Evolutionary conservation across 2,797 vertebrate genomes (phyloP).

Genomic region (Parauchenoglanis ngamensis): DNA sequence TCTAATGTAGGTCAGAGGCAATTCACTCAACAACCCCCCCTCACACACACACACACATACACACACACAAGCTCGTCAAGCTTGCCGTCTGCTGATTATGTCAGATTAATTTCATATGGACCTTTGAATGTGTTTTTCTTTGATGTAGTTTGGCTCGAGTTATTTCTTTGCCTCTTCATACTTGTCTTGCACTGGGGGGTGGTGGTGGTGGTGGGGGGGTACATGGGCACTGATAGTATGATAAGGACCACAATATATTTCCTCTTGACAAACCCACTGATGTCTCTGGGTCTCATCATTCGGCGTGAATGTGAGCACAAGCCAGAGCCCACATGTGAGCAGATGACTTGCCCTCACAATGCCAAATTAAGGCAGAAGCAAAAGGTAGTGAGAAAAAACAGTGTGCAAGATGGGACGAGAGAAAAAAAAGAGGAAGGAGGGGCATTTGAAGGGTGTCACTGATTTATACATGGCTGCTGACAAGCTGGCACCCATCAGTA

Average conservation of each 20-base stretch:
- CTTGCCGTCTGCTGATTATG: constrained; percentile 69
- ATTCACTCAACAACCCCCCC: constrained; percentile 15
- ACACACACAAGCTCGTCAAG: constrained; percentile 20
- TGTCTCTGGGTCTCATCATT: constrained; percentile 54
- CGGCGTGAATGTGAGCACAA: constrained; percentile 62
- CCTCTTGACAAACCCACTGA: constrained; percentile 68
- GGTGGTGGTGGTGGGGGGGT: too few species aligned
- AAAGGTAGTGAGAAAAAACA: constrained; percentile 15
- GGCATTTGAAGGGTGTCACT: constrained; percentile 34
- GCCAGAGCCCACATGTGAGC: constrained; percentile 54
- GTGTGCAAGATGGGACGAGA: constrained; percentile 24
- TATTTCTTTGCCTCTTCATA: constrained; percentile 65
- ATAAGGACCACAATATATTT: constrained; percentile 68
- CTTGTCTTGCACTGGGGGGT: constrained; percentile 55
- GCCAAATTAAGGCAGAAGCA: constrained; percentile 51
- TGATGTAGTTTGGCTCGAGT: constrained; percentile 61
- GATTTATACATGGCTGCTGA: constrained; percentile 65
- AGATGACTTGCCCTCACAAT: constrained; percentile 62
- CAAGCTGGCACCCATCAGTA: constrained; percentile 68
- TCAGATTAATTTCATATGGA: constrained; percentile 72
- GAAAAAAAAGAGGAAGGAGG: constrained; percentile 4
- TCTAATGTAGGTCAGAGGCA: constrained; percentile 69
- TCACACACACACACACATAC: not conserved
- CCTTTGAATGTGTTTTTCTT: constrained; percentile 62
- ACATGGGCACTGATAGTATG: constrained; percentile 26